phyloP scores from a whole-genome alignment of 2,888 invertebrate genomes.

The Trissoscelio sp. region DNA sequence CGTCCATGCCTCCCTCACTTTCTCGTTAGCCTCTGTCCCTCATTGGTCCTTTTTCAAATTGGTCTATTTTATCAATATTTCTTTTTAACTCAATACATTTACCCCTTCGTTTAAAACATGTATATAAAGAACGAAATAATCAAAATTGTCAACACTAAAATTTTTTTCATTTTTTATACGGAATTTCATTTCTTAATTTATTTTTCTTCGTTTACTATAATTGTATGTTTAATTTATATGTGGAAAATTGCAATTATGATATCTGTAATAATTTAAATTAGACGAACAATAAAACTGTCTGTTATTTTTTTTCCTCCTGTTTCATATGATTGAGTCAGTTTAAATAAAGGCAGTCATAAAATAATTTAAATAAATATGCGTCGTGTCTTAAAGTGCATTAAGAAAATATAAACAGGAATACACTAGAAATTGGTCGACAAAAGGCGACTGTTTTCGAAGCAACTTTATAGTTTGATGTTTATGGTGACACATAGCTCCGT shows the following conservation, averaged over 20 bases:
- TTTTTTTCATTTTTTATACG: too few relatives aligned
- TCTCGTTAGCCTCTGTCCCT: slow-evolving; percentile 39
- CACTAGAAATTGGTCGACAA: slow-evolving; percentile 37
- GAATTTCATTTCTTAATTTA: too few relatives aligned
- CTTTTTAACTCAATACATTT: too few relatives aligned
- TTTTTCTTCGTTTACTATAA: too few relatives aligned
- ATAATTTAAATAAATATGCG: slow-evolving; percentile 52
- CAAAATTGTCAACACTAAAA: too few relatives aligned
- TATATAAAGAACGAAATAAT: too few relatives aligned
- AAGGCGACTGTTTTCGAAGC: slow-evolving; percentile 46
- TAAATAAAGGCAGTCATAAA: slow-evolving; percentile 50
- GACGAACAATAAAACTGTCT: background rate
- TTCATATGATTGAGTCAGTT: slow-evolving; percentile 22
- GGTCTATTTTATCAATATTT: slow-evolving; percentile 16
- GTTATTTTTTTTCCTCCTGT: background rate
- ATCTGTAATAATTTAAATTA: background rate
- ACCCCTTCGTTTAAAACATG: too few relatives aligned
- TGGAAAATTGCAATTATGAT: too few relatives aligned
- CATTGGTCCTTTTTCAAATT: slow-evolving; percentile 23
- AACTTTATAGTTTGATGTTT: slow-evolving; percentile 60
- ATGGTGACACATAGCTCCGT: slow-evolving; percentile 47
- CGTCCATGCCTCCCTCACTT: slow-evolving; percentile 62
- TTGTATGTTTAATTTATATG: too few relatives aligned
- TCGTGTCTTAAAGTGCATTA: slow-evolving; percentile 42
- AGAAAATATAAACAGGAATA: slow-evolving; percentile 44